Conservation (phyloP, 1,140 invertebrate species). For the Magallana ariakensis region DNA sequence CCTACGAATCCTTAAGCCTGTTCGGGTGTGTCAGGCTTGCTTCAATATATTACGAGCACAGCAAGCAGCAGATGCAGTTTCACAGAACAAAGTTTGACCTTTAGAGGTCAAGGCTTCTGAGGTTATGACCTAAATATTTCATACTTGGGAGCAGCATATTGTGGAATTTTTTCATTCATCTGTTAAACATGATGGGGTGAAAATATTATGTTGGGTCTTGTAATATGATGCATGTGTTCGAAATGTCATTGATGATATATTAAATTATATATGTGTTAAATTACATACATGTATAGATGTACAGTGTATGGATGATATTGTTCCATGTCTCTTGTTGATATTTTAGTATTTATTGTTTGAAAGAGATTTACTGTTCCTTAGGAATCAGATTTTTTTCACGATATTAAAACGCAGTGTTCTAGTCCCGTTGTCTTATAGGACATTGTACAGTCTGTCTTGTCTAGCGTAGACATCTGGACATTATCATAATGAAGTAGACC, state of each 20-base stretch:
- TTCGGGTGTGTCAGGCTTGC: slow-evolving; percentile 93
- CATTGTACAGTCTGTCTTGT: not conserved
- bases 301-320: not conserved
- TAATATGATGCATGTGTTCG: not conserved
- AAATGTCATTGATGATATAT: too few relatives aligned
- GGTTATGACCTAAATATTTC: not conserved
- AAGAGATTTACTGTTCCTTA: not conserved
- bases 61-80: slow-evolving; percentile 31
- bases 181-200: not conserved
- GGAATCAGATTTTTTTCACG: not conserved
- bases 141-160: not conserved
- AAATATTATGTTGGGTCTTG: not conserved
- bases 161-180: not conserved
- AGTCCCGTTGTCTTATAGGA: slow-evolving; percentile 1
- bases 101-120: not conserved
- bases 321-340: not conserved
- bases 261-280: not conserved
- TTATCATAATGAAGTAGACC: too few relatives aligned
- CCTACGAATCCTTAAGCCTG: slow-evolving; percentile 92
- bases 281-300: not conserved
- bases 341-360: slow-evolving; percentile 35
- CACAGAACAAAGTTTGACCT: slow-evolving; percentile 19
- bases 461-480: too few relatives aligned
- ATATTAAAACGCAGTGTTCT: slow-evolving; percentile 18
- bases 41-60: slow-evolving; percentile 79